Evolutionary conservation across 2,888 invertebrate genomes (phyloP).

Genomic region (Leptopilina syphax): DNA sequence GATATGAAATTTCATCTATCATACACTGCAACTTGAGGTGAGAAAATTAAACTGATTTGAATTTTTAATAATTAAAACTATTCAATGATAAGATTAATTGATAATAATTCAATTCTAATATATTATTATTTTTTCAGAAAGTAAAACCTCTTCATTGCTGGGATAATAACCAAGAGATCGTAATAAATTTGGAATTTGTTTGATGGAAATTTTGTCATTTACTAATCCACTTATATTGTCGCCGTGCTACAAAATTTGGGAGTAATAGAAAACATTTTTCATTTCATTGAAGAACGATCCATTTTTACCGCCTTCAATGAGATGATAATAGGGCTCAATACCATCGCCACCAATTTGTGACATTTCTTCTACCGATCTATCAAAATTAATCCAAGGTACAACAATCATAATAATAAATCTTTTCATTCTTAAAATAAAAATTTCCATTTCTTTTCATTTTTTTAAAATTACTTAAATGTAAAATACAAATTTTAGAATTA

Average conservation of each 20-base stretch:
- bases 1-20: conserved; percentile 78
- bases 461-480: too few relatives aligned
- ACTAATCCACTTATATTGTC: conserved; percentile 82
- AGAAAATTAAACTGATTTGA: neutral
- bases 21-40: conserved; percentile 80
- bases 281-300: conserved; percentile 86
- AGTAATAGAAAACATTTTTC: conserved; percentile 86
- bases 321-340: conserved; percentile 84
- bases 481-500: too few relatives aligned
- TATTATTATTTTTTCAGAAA: neutral
- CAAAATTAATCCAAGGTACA: conserved; percentile 49
- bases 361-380: conserved; percentile 79
- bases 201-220: conserved; percentile 80
- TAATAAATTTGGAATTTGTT: conserved; percentile 86
- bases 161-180: conserved; percentile 87
- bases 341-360: conserved; percentile 79
- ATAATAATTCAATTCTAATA: neutral
- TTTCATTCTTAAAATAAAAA: too few relatives aligned
- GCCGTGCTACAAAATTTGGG: conserved; percentile 86
- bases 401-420: too few relatives aligned
- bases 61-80: neutral
- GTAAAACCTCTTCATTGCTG: conserved; percentile 83
- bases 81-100: too few relatives aligned
- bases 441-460: too few relatives aligned
- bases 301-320: conserved; percentile 84